These are phyloP conservation scores for Phycodurus eques DNA, from an alignment of 2,113 vertebrate species.

Conservation along the genomic window DNA sequence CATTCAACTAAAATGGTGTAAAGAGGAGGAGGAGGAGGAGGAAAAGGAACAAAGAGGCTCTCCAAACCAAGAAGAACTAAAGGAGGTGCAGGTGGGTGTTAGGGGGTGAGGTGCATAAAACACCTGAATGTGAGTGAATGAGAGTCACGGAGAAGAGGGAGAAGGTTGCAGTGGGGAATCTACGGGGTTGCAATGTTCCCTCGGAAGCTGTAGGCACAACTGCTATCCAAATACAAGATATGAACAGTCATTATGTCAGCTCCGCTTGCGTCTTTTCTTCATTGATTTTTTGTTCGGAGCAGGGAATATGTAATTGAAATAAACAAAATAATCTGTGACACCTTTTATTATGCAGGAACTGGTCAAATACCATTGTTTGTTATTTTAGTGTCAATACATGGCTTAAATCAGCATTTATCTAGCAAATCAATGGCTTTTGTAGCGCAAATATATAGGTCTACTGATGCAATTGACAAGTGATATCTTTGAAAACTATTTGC, in stretches of 20 bases:
- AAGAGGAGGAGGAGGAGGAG: constrained; percentile 64
- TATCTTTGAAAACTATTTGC: too few relatives aligned
- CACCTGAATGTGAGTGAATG: constrained; percentile 54
- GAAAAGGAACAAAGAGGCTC: constrained; percentile 57
- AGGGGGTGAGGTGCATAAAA: constrained; percentile 49
- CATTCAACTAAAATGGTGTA: constrained; percentile 69
- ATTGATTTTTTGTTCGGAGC: not conserved
- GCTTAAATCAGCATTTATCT: not conserved
- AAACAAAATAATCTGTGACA: too few relatives aligned
- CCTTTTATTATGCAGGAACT: not conserved
- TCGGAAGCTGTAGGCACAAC: constrained; percentile 36
- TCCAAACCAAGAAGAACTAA: constrained; percentile 58
- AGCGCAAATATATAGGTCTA: too few relatives aligned
- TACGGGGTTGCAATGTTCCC: constrained; percentile 41
- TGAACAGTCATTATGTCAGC: not conserved
- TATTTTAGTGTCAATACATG: not conserved
- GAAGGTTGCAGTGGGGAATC: constrained; percentile 17
- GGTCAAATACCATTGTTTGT: not conserved
- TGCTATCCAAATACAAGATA: not conserved
- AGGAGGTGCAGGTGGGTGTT: constrained; percentile 46
- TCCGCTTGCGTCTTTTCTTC: not conserved
- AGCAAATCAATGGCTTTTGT: too few relatives aligned
- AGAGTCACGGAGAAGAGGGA: constrained; percentile 20
- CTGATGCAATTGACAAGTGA: too few relatives aligned
- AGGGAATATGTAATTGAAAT: too few relatives aligned